Conservation (phyloP, 92 coral and sea anemone genomes). For the Palythoa grandiflora region DNA sequence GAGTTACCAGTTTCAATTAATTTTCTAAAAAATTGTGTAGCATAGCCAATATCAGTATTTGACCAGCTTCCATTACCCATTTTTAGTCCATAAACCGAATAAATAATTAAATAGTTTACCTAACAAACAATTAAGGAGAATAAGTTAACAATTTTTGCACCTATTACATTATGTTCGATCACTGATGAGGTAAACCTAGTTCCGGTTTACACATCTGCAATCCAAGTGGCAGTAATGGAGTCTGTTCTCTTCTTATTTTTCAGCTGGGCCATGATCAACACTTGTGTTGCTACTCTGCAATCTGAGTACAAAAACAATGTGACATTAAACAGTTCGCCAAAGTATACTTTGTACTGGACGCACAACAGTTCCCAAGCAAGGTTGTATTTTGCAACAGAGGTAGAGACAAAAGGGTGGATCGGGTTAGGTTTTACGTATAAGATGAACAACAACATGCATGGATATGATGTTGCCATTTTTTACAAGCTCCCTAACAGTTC, state of each 20-base stretch:
- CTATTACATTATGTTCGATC: too few species aligned
- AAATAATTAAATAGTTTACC: too few species aligned
- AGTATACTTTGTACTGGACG: conserved; percentile 32
- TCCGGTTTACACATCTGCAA: conserved; percentile 4
- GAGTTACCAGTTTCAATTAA: too few species aligned
- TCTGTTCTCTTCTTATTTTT: background rate
- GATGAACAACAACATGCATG: conserved; percentile 23
- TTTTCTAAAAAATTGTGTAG: too few species aligned
- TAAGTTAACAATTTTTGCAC: too few species aligned
- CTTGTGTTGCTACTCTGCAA: background rate
- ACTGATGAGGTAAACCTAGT: too few species aligned
- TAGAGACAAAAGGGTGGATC: conserved; percentile 23
- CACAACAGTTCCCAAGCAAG: conserved; percentile 12
- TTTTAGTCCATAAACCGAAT: too few species aligned
- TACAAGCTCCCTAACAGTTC: background rate
- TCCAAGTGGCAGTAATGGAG: conserved; percentile 22
- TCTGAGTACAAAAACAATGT: conserved; percentile 18
- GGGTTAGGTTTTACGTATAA: conserved; percentile 21
- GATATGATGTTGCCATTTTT: conserved; percentile 27
- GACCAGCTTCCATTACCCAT: too few species aligned
- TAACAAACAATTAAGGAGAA: too few species aligned
- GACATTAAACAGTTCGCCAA: background rate
- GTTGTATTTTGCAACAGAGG: conserved; percentile 27
- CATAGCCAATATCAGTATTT: too few species aligned
- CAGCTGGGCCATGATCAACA: background rate